Conservation (phyloP, 92 coral and sea anemone genomes). For the Phenganax marumi region DNA sequence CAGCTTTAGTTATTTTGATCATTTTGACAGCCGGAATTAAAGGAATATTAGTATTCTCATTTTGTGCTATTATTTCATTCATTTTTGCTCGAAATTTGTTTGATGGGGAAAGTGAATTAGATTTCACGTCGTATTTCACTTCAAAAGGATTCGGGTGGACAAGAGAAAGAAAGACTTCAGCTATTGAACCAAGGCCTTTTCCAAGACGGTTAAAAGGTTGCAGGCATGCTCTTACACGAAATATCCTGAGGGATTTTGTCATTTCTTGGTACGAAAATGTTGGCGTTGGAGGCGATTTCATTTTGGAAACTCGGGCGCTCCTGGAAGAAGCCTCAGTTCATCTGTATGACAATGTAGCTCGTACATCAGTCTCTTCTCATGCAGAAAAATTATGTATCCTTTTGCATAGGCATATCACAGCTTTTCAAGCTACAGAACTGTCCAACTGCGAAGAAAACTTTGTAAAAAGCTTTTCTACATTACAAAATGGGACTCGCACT, state of each 20-base stretch:
- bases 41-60: slow-evolving; percentile 13
- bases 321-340: slow-evolving; percentile 66
- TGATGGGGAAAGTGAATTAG: not conserved
- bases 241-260: slow-evolving; percentile 78
- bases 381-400: slow-evolving; percentile 68
- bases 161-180: not conserved
- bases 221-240: slow-evolving; percentile 58
- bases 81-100: slow-evolving; percentile 21
- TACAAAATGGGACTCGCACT: slow-evolving; percentile 52
- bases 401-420: slow-evolving; percentile 78
- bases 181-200: slow-evolving; percentile 11
- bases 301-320: slow-evolving; percentile 64
- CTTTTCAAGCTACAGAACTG: slow-evolving; percentile 65
- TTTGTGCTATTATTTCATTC: slow-evolving; percentile 31
- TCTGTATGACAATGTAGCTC: slow-evolving; percentile 67
- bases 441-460: slow-evolving; percentile 57
- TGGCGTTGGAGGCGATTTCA: slow-evolving; percentile 70
- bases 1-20: not conserved
- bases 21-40: not conserved
- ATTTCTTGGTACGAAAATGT: slow-evolving; percentile 83
- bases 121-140: not conserved
- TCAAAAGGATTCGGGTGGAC: not conserved
- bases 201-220: slow-evolving; percentile 68
- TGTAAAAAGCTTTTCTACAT: slow-evolving; percentile 68
- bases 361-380: slow-evolving; percentile 66